Base-by-base conservation (phyloP, 2,888 invertebrate species). In the Pilophorus perplexus region DNA sequence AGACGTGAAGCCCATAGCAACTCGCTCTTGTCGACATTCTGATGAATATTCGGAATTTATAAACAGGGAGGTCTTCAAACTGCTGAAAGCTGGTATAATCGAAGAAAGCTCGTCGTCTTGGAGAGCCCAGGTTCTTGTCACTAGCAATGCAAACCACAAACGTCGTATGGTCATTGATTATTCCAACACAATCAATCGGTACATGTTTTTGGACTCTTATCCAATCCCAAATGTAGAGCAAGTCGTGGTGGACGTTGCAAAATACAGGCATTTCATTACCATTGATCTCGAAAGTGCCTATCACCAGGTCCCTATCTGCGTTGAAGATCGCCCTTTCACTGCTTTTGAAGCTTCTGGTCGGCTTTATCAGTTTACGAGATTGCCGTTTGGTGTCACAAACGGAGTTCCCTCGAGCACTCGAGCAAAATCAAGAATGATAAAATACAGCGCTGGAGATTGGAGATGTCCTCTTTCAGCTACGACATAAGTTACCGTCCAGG, bases 401-500 rank as follows among this genome's bases (percentile, higher is more conserved):
- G 57, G 57, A 18, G 57, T 57, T 10, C 6, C 57, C 12, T 16
- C 38, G n/a, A n/a, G n/a, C n/a, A n/a, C n/a, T n/a, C n/a, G n/a
- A n/a, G n/a, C n/a, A n/a, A n/a, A n/a, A n/a, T n/a, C n/a, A n/a
- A n/a, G n/a, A n/a, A n/a, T n/a, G n/a, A n/a, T n/a, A n/a, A n/a
- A n/a, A n/a, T n/a, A n/a, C n/a, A n/a, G n/a, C n/a, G n/a, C n/a
- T n/a, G n/a, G n/a, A n/a, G n/a, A n/a, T n/a, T n/a, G n/a, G n/a
- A n/a, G n/a, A n/a, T n/a, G n/a, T n/a, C n/a, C n/a, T n/a, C n/a
- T n/a, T n/a, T n/a, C n/a, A 64, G 22, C n/a, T 71, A 52, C 33
- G 65, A 70, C 46, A 67, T 68, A 18, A n/a, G n/a, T 38, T 70
- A 70, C 57, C 25, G 67, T 25, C 59, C 69, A 46, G 70, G 70